Percentiles rank a stretch among this genome's conserved stretches.
phyloP scores from a whole-genome alignment of 2,797 vertebrate species.

The Peromyscus nudipes region DNA sequence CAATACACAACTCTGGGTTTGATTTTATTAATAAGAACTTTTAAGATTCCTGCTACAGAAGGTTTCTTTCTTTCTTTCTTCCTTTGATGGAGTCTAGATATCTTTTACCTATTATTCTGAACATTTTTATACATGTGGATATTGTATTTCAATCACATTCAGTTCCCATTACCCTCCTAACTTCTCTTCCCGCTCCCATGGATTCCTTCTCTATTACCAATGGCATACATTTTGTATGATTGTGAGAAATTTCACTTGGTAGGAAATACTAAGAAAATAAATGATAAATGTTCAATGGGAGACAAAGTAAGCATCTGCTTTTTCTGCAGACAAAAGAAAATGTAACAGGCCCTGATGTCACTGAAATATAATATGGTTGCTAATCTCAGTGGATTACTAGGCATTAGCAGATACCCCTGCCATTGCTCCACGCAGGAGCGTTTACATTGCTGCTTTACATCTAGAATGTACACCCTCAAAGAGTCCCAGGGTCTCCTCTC shows the following conservation, averaged over 20 bases:
- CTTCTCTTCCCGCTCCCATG: no score
- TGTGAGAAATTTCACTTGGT: background rate
- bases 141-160: background rate
- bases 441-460: background rate
- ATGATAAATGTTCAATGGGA: background rate
- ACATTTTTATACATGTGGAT: background rate
- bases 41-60: no score
- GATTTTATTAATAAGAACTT: no score
- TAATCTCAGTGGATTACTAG: background rate
- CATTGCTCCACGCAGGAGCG: rapidly evolving
- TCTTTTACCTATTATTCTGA: background rate
- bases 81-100: background rate
- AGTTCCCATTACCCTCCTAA: background rate
- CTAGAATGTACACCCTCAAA: background rate
- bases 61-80: background rate
- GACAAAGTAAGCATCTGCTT: background rate
- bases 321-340: background rate
- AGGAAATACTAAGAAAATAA: background rate
- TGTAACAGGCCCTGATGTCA: background rate
- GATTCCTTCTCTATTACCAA: background rate
- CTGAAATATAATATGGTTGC: background rate
- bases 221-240: background rate
- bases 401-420: background rate
- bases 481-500: background rate
- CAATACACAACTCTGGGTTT: no score